These are phyloP conservation scores for Falco naumanni DNA, from an alignment of 2,797 vertebrate genomes.

Conservation along the genomic window DNA sequence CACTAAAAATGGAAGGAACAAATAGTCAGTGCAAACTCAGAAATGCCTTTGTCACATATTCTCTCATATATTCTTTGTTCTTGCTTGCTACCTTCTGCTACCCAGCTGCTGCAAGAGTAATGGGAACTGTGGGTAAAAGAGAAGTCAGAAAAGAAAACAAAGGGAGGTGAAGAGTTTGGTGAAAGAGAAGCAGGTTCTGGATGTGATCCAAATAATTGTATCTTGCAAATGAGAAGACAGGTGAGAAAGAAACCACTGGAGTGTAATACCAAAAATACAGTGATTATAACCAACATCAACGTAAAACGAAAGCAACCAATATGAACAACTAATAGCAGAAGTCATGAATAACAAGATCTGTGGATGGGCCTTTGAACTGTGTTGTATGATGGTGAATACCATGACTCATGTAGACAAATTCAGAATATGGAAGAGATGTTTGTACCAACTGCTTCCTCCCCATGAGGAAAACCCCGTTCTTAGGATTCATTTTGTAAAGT, in stretches of 20 bases:
- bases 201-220: not conserved
- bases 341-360: not conserved
- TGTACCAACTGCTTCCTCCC: not conserved
- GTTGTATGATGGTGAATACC: not conserved
- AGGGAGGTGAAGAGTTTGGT: not conserved
- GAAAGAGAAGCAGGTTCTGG: not conserved
- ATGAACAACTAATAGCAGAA: not conserved
- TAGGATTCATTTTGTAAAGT: not conserved
- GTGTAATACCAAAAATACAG: not conserved
- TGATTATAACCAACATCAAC: not conserved
- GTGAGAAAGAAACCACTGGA: not conserved
- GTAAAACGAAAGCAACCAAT: not conserved
- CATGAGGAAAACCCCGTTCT: not conserved
- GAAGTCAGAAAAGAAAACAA: not conserved
- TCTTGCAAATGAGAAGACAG: not conserved
- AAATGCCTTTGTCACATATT: not conserved
- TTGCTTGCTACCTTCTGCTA: not conserved
- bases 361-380: not conserved
- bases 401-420: not conserved
- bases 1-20: not conserved
- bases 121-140: not conserved
- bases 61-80: not conserved
- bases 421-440: not conserved
- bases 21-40: not conserved
- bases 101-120: not conserved